Base-by-base conservation (phyloP, 2,797 vertebrate species). In the Fistularia commersonii region DNA sequence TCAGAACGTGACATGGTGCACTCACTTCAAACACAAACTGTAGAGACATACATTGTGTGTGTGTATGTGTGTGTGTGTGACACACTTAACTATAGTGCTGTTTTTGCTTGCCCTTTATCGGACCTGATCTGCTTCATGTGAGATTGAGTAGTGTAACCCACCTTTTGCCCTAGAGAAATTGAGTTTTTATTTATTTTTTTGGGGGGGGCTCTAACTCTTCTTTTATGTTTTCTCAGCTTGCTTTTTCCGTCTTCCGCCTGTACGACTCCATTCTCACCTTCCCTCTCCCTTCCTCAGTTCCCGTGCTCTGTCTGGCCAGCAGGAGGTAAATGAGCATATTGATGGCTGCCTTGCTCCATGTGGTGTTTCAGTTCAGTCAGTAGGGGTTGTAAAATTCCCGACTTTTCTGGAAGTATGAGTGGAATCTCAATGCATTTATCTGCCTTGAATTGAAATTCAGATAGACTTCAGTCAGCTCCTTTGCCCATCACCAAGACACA, bases 401-500 rank as follows among this genome's bases (percentile, higher is more conserved):
- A 60, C 62, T 32, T 51, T 76, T 74, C 55, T 61, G 41, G 76
- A 69, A 61, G 49, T 69, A 72, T 45, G 65, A 70, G 61, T 23
- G 54, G 77, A 81, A 81, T 80, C 43, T 74, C 62, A 75, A 60
- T 67, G 65, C 15, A 3, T 66, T 65, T 66, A 68, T 73, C 75
- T 62, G 51, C 23, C 31, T 15, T 11, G 32, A 69, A 74, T 69
- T 81, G 56, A 73, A 76, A 80, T 79, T 81, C 71, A 72, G 43
- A 69, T 64, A 41, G 48, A 64, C 54, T 54, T 15, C 37, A 51
- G 55, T 73, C 64, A 48, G 61, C 60, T 59, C 39, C 41, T 31
- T 51, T 54, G 55, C 49, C 50, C 32, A 10, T 61, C 62, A 41
- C 35, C 0, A 3, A 44, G 11, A 58, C 48, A 45, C 44, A 43